Percentiles rank a stretch among this genome's conserved stretches.
Evolutionary conservation across 2,113 vertebrate species (phyloP).

Genomic region (Indicator indicator): DNA sequence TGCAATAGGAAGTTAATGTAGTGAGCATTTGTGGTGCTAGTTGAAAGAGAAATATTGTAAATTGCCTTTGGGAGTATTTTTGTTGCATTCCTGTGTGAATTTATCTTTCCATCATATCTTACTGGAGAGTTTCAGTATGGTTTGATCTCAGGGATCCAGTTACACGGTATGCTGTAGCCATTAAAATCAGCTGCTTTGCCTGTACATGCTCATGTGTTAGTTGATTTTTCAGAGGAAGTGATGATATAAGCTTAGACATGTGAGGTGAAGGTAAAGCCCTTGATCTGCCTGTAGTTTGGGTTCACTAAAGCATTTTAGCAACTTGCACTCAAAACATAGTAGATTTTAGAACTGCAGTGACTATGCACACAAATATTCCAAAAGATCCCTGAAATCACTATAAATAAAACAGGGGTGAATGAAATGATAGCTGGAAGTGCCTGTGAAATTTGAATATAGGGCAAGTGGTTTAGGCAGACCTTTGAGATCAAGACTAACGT

Average conservation of each 20-base stretch:
- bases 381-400: neutral
- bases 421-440: neutral
- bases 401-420: neutral
- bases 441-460: neutral
- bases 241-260: slow-evolving; percentile 7
- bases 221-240: neutral
- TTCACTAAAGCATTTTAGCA: neutral
- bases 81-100: neutral
- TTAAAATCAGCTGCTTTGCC: slow-evolving; percentile 4
- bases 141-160: slow-evolving; percentile 2
- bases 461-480: neutral
- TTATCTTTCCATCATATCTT: slow-evolving; percentile 1
- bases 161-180: neutral
- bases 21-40: neutral
- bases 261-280: slow-evolving; percentile 16
- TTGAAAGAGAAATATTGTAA: neutral
- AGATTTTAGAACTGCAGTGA: neutral
- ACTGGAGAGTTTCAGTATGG: neutral
- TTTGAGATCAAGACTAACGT: neutral
- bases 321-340: neutral
- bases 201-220: neutral
- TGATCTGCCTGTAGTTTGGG: neutral
- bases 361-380: neutral
- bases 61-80: neutral
- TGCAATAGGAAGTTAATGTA: neutral